Evolutionary conservation across 2,888 invertebrate species (phyloP).

Genomic region (Drosophila tripunctata): DNA sequence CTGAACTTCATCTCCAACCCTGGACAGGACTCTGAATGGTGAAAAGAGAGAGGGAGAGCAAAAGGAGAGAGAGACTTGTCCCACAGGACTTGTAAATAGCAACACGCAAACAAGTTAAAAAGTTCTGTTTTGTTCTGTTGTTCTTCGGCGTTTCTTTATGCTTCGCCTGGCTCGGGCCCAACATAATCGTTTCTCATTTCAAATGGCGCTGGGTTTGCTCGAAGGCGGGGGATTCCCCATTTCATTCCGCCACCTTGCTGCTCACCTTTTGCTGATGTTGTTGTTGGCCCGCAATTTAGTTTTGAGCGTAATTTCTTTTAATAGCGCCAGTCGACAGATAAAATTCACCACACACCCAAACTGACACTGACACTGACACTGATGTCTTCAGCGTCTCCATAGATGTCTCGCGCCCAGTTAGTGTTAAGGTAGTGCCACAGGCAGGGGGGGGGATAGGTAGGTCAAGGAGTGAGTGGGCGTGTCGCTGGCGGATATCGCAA

Average conservation of each 20-base stretch:
- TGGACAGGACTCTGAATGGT: not conserved
- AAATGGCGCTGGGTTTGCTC: constrained; percentile 53
- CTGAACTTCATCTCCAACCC: not conserved
- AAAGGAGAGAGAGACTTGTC: constrained; percentile 57
- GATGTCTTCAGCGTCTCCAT: constrained; percentile 36
- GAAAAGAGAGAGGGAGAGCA: not conserved
- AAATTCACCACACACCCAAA: constrained; percentile 62
- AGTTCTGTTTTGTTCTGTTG: constrained; percentile 60
- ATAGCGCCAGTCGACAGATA: constrained; percentile 82
- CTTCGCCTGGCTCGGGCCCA: constrained; percentile 70
- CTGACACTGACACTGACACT: constrained; percentile 35
- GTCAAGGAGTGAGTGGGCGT: constrained; percentile 57
- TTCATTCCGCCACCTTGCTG: not conserved
- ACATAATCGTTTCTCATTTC: constrained; percentile 84
- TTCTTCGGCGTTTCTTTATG: constrained; percentile 73
- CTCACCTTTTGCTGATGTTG: constrained; percentile 68
- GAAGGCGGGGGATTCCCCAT: not conserved
- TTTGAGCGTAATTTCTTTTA: constrained; percentile 84
- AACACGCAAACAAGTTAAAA: constrained; percentile 82
- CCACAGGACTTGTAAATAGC: constrained; percentile 83
- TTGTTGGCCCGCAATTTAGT: constrained; percentile 81
- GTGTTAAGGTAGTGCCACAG: not conserved
- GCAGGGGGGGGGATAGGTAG: constrained; percentile 8
- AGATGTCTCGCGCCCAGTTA: constrained; percentile 58
- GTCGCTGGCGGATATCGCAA: constrained; percentile 74